phyloP scores from a whole-genome alignment of 2,113 vertebrate species.

The Ptilorrhoa leucosticta region DNA sequence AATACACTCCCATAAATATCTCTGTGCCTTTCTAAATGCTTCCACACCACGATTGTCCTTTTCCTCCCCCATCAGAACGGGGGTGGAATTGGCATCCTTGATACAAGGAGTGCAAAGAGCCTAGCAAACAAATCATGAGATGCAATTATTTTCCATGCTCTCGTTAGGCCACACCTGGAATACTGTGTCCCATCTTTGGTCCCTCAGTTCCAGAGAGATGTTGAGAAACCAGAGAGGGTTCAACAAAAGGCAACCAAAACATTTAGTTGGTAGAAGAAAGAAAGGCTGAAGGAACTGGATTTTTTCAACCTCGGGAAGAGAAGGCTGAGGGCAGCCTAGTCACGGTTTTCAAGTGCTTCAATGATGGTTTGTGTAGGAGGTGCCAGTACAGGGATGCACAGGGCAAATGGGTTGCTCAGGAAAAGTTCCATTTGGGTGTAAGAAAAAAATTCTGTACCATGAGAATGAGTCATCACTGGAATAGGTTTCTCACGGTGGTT shows the following conservation, averaged over 20 bases:
- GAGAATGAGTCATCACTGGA: not conserved
- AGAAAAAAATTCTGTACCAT: not conserved
- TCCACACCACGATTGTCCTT: not conserved
- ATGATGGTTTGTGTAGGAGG: fast-evolving
- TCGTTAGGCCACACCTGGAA: not conserved
- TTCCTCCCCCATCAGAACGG: not conserved
- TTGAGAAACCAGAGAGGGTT: not conserved
- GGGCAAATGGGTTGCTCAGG: not conserved
- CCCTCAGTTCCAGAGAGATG: not conserved
- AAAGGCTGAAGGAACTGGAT: not conserved
- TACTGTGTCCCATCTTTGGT: not conserved
- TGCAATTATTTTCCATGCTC: not conserved
- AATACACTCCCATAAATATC: too few relatives aligned
- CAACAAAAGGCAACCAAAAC: not conserved
- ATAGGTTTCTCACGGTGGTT: not conserved
- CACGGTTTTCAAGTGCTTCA: not conserved
- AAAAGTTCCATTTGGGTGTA: not conserved
- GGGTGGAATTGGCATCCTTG: not conserved
- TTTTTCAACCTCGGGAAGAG: not conserved
- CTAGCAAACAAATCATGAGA: not conserved
- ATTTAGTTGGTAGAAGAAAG: not conserved
- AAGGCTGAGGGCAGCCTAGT: not conserved
- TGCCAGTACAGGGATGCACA: not conserved
- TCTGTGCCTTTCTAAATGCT: not conserved
- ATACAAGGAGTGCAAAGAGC: not conserved